These are phyloP conservation scores for Charanyca ferruginea DNA, from an alignment of 2,888 invertebrate species.

Conservation along the genomic window DNA sequence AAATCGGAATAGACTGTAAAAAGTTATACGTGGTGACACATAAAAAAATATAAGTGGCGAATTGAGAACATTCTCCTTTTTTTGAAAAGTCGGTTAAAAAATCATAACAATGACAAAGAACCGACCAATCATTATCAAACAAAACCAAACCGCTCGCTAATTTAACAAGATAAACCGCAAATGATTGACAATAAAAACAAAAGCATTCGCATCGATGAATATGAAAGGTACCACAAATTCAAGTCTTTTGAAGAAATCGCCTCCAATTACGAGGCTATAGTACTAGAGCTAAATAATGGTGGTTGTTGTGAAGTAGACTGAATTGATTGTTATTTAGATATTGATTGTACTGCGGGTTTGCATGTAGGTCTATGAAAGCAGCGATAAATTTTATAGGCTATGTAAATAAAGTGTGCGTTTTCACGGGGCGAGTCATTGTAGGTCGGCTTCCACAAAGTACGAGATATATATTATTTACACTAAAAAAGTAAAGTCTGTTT, in stretches of 20 bases:
- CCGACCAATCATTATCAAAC: background rate
- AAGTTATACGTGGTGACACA: too few relatives aligned
- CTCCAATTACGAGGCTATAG: slow-evolving; percentile 34
- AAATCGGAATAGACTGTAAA: too few relatives aligned
- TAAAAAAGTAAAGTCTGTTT: too few relatives aligned
- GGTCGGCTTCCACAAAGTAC: too few relatives aligned
- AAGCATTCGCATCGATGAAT: background rate
- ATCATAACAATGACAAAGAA: background rate
- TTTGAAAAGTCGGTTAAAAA: background rate
- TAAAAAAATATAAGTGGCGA: too few relatives aligned
- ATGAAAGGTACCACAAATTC: slow-evolving; percentile 20
- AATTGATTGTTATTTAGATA: slow-evolving; percentile 42
- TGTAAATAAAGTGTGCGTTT: too few relatives aligned
- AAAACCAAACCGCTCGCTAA: slow-evolving; percentile 17
- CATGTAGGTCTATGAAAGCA: slow-evolving; percentile 18
- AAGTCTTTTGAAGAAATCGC: slow-evolving; percentile 26
- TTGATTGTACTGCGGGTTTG: slow-evolving; percentile 15
- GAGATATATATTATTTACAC: too few relatives aligned
- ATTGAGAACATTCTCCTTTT: too few relatives aligned
- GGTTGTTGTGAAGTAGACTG: slow-evolving; percentile 18
- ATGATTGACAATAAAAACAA: slow-evolving; percentile 19
- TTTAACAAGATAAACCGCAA: slow-evolving; percentile 14
- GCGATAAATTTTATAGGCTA: background rate
- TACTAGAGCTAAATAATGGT: slow-evolving; percentile 18
- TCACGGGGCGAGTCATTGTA: too few relatives aligned